A percentile compares a stretch with the other conserved stretches of the same genome.
phyloP scores from a whole-genome alignment of 2,888 invertebrate genomes.

The Agrilus mali region DNA sequence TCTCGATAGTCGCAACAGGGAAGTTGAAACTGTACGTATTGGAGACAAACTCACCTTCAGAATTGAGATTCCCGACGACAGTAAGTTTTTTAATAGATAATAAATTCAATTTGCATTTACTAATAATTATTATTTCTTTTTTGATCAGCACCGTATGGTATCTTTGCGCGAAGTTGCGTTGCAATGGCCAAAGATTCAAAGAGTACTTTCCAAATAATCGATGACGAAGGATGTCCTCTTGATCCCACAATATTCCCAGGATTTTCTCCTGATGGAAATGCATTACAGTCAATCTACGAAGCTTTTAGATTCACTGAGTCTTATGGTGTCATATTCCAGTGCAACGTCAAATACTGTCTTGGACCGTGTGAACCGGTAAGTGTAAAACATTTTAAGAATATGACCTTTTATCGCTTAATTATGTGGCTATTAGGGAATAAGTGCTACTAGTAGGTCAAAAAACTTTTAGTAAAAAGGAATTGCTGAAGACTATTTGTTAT shows the following conservation, averaged over 20 bases:
- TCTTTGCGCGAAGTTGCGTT: conserved; percentile 89
- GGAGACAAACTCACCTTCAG: conserved; percentile 91
- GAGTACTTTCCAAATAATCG: conserved; percentile 91
- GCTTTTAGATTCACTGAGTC: conserved; percentile 93
- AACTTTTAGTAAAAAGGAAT: too few relatives aligned
- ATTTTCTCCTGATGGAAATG: conserved; percentile 82
- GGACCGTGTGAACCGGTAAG: conserved; percentile 88
- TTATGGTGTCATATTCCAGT: conserved; percentile 93
- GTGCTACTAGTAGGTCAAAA: too few relatives aligned
- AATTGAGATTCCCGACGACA: conserved; percentile 92
- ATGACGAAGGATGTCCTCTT: conserved; percentile 89
- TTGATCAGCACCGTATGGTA: conserved; percentile 77
- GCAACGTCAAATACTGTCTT: conserved; percentile 91
- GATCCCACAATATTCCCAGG: conserved; percentile 90
- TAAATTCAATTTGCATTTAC: not conserved
- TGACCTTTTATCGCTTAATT: too few relatives aligned
- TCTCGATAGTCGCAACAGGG: conserved; percentile 71
- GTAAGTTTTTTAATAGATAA: conserved; percentile 44
- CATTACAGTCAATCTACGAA: conserved; percentile 82
- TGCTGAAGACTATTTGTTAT: conserved; percentile 1
- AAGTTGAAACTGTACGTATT: conserved; percentile 89
- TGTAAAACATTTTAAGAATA: conserved; percentile 10
- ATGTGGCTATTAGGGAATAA: too few relatives aligned
- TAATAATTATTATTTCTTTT: not conserved
- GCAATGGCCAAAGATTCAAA: conserved; percentile 96